Evolutionary conservation across 2,888 invertebrate genomes (phyloP).

Genomic region (Harpagoxenus sublaevis): DNA sequence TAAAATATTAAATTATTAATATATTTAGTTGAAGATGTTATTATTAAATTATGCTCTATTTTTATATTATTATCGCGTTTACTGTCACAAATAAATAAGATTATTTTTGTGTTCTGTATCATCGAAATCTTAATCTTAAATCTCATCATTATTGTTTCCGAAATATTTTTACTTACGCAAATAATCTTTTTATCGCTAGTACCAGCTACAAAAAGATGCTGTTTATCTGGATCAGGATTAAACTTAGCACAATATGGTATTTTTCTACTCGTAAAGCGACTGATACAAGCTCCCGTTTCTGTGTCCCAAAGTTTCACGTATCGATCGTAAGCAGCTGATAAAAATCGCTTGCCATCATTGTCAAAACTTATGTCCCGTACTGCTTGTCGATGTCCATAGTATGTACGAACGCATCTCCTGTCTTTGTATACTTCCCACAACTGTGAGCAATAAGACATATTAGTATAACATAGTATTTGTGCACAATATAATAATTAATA

Average conservation of each 20-base stretch:
- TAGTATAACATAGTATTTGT: not conserved
- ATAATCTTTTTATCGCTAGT: constrained; percentile 99
- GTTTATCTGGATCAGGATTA: constrained; percentile 98
- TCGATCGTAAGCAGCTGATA: constrained; percentile 99
- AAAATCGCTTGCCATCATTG: constrained; percentile 96
- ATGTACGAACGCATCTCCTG: constrained; percentile 96
- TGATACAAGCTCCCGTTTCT: constrained; percentile 95
- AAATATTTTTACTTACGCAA: constrained; percentile 91
- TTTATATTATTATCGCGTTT: not conserved
- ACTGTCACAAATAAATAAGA: not conserved
- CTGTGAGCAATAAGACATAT: constrained; percentile 85
- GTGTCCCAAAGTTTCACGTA: constrained; percentile 99
- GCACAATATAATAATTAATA: not conserved
- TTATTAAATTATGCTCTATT: not conserved
- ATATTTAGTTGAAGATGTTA: not conserved
- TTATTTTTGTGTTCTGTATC: not conserved
- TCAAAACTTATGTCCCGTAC: constrained; percentile 98
- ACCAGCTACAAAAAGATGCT: constrained; percentile 98
- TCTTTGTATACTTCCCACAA: constrained; percentile 99
- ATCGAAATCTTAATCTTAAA: not conserved
- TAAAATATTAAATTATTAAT: constrained; percentile 13
- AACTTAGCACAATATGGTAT: constrained; percentile 99
- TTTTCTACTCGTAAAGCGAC: constrained; percentile 97
- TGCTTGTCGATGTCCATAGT: constrained; percentile 98
- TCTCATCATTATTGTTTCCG: not conserved